Evolutionary conservation across 2,113 vertebrate species (phyloP), one percentile per base, ranked within the genome.

Genomic region (Brachyhypopomus occidentalis): DNA sequence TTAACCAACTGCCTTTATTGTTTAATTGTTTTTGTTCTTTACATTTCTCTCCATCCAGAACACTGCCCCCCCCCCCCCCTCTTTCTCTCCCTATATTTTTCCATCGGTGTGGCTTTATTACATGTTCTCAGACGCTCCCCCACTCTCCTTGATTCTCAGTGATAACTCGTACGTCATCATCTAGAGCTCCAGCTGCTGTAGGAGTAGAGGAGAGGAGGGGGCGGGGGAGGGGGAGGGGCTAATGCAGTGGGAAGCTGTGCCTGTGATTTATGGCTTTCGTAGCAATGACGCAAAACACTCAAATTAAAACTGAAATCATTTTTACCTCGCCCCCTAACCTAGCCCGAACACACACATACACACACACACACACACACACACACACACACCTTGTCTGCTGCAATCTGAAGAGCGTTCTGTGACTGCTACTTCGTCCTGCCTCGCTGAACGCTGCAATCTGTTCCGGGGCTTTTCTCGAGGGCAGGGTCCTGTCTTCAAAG

Each of bases 241-340:
- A 60, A 62, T 34, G 48, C 63, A 85, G 81, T 80, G 17, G 75
- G 58, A 80, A 34, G 77, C 86, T 75, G 75, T 38, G 7, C 81
- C 83, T 73, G 67, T 87, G 87, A 91, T 91, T 89, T 88, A 77
- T 87, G 55, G 0, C 41, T 90, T 91, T 89, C 85, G 86, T 75
- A 80, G 86, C 58, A 78, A 86, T 91, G 90, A 92, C 85, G 85
- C 87, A 91, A 82, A 89, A 82, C 67, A 69, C 79, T 79, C 84
- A 86, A 85, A 85, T 87, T 82, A 85, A 91, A 92, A 87, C 84
- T 84, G 81, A 87, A 69, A 85, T 64, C 20, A 38, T 67, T 59
- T 79, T 69, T 52, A 52, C 45, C 45, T 52, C 45, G 45, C 9
- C 45, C 45, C 12, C 3, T 45, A 23, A 17, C 81, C 64, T 67